Base-by-base conservation (phyloP, 2,888 invertebrate genomes). In the Eumacrocentrus americanus region DNA sequence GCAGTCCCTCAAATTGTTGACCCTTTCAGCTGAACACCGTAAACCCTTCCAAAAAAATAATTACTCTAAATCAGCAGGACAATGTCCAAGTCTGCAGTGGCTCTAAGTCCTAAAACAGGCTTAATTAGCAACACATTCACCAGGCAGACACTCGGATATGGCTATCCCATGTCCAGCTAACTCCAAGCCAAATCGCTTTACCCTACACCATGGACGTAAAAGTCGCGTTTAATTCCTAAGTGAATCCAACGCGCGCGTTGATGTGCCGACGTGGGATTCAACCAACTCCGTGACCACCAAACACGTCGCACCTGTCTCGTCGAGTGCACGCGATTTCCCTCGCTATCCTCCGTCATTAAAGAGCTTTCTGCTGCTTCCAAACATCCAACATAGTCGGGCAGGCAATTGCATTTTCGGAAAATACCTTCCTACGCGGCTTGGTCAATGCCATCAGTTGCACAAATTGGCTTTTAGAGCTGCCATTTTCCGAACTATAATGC, bases 161-260 rank as follows among this genome's bases (percentile, higher is more conserved):
- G 75, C 70, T 68, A 67, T 76, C 69, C 66, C 74, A 69, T 79
- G 80, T 79, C 72, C 70, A 66, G 67, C 72, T 78, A 79, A 79
- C 77, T 78, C 75, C 70, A 51, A 50, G 68, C 72, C 68, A 77
- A 79, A 80, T 80, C 74, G 72, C 73, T 76, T 79, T 80, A 80
- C 67, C 46, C 75, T 71, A 70, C 68, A 63, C 5, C 67, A 50
- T 70, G 70, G 42, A 44, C n/a, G 56, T 38, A 73, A 73, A 75
- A 74, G 74, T 78, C 67, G 67, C 65, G 51, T 71, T 29, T 71
- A 72, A 73, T 76, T 73, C 70, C 71, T 29, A 29, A 29, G 29
- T 29, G 29, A 29, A 29, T 29, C 29, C 29, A 29, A 9, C 29
- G 9, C 29, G 4, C 29, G 29, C 29, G 29, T 9, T 29, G 29